phyloP scores from a whole-genome alignment of 1,140 invertebrate genomes.

The Proctacanthus coquilletti region DNA sequence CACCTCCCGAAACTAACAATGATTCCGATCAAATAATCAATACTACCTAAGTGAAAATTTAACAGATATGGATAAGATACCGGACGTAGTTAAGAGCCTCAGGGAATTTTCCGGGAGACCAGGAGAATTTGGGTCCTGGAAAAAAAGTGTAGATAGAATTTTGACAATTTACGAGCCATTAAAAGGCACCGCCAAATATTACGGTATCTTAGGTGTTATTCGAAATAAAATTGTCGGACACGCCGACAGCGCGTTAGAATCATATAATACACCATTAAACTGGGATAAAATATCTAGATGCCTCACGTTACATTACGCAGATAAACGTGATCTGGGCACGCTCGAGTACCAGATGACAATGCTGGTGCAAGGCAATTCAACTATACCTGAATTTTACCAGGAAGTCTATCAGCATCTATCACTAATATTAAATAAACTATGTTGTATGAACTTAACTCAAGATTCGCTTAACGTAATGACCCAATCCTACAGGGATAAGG shows the following conservation, averaged over 20 bases:
- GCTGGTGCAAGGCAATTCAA: not conserved
- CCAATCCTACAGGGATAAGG: not conserved
- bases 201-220: conserved; percentile 3
- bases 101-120: conserved; percentile 1
- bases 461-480: not conserved
- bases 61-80: conserved; percentile 1
- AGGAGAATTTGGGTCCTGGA: conserved; percentile 6
- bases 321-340: conserved; percentile 7
- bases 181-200: conserved; percentile 2
- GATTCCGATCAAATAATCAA: no score
- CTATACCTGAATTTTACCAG: conserved; percentile 1
- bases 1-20: no score
- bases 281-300: conserved; percentile 6
- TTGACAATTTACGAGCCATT: conserved; percentile 1
- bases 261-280: conserved; percentile 7
- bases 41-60: no score
- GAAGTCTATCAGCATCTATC: conserved; percentile 2
- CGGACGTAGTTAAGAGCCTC: conserved; percentile 1
- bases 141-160: conserved; percentile 5
- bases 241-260: conserved; percentile 4
- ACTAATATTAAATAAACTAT: not conserved
- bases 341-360: conserved; percentile 5
- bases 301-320: conserved; percentile 6
- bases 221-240: conserved; percentile 1
- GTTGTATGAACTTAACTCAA: not conserved